phyloP scores from a whole-genome alignment of 2,888 invertebrate species.

The Rutpela maculata region DNA sequence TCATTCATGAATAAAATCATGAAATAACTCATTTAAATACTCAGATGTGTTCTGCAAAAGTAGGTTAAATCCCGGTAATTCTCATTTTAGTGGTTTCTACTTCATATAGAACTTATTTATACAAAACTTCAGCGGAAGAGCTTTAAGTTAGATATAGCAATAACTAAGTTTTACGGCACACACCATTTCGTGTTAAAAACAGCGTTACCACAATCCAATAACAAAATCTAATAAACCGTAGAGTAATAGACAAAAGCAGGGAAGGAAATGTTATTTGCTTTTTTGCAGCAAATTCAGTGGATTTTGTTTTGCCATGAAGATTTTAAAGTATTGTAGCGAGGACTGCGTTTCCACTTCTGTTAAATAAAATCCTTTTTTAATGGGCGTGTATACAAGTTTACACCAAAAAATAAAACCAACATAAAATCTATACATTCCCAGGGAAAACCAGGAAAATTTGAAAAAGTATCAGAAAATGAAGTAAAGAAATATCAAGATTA shows the following conservation, averaged over 20 bases:
- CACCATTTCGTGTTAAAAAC: conserved; percentile 42
- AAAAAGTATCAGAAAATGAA: too few relatives aligned
- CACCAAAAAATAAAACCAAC: too few relatives aligned
- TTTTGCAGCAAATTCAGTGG: conserved; percentile 15
- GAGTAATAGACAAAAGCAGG: conserved; percentile 35
- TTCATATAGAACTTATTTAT: conserved; percentile 4
- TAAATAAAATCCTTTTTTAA: too few relatives aligned
- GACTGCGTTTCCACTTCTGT: neutral
- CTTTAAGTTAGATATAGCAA: conserved; percentile 25
- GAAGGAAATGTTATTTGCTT: conserved; percentile 31
- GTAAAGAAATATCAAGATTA: too few relatives aligned
- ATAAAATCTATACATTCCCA: too few relatives aligned
- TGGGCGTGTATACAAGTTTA: too few relatives aligned
- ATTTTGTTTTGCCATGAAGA: conserved; percentile 5
- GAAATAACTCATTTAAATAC: neutral
- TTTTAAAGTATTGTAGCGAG: conserved; percentile 16
- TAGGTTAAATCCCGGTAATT: neutral
- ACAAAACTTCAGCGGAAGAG: conserved; percentile 2
- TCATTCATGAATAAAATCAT: too few relatives aligned
- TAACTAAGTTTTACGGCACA: conserved; percentile 38
- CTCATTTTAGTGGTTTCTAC: neutral
- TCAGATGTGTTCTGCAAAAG: neutral
- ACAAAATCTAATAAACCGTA: conserved; percentile 38
- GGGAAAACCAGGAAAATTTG: too few relatives aligned
- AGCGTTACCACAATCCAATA: conserved; percentile 41